Conservation (phyloP, 2,113 vertebrate genomes). For the Thamnophis sirtalis region DNA sequence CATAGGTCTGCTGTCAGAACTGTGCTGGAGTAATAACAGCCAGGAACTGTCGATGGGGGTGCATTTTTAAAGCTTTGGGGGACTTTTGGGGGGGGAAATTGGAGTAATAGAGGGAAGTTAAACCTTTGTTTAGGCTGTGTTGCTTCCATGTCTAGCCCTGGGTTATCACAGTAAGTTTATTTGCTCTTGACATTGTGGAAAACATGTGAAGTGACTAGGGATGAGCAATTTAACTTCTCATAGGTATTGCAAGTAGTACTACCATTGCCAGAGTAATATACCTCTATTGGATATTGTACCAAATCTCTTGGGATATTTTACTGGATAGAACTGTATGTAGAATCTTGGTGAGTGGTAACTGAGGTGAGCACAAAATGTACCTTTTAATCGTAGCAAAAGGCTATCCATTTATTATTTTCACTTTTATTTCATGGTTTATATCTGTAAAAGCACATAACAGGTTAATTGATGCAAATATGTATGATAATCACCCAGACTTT, state of each 20-base stretch:
- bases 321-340: not conserved
- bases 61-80: no score
- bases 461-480: not conserved
- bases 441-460: not conserved
- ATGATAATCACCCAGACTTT: not conserved
- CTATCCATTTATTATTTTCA: not conserved
- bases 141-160: no score
- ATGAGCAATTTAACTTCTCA: not conserved
- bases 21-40: no score
- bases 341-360: not conserved
- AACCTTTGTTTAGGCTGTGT: no score
- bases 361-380: not conserved
- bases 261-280: not conserved
- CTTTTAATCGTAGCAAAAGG: not conserved
- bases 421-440: not conserved
- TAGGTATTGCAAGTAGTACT: not conserved
- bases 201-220: not conserved
- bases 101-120: no score
- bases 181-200: not conserved
- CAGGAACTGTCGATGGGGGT: no score
- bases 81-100: no score
- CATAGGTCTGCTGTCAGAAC: no score
- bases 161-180: not conserved
- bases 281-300: not conserved
- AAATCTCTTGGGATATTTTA: not conserved